Conservation (phyloP, 92 coral and sea anemone genomes). For the Epizoanthus ramosus region DNA sequence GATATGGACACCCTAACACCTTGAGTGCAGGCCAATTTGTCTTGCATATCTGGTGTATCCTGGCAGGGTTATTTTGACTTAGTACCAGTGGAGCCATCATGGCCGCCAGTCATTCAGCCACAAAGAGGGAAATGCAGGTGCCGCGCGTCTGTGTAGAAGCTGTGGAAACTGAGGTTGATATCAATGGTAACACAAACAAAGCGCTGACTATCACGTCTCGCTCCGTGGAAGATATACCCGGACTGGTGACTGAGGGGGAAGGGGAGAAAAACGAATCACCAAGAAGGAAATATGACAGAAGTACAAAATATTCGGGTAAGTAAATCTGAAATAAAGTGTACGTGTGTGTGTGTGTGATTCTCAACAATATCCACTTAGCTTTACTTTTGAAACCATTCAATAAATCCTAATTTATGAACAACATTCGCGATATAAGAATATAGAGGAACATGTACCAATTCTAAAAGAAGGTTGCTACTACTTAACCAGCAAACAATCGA, state of each 20-base stretch:
- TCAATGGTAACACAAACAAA: background rate
- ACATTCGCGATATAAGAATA: no score
- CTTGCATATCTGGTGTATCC: no score
- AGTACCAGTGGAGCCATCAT: background rate
- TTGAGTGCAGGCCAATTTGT: no score
- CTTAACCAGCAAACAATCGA: no score
- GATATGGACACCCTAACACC: no score
- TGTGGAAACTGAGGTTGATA: background rate
- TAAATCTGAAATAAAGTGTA: no score
- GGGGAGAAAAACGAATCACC: background rate
- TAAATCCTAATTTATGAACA: no score
- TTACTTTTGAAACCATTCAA: no score
- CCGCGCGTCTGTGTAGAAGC: background rate
- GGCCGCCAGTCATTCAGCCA: conserved; percentile 1
- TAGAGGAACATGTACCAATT: no score
- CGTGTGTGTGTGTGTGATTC: no score
- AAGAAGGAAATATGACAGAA: background rate
- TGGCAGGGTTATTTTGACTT: background rate
- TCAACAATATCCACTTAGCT: no score
- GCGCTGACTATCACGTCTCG: background rate
- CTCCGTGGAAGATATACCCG: background rate
- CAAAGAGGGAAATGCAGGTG: background rate
- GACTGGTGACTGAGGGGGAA: conserved; percentile 1
- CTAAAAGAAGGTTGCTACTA: no score
- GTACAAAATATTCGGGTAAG: conserved; percentile 5